Percentiles rank a stretch among this genome's conserved stretches.
phyloP scores from a whole-genome alignment of 2,888 invertebrate genomes.

The Caenorhabditis doughertyi region DNA sequence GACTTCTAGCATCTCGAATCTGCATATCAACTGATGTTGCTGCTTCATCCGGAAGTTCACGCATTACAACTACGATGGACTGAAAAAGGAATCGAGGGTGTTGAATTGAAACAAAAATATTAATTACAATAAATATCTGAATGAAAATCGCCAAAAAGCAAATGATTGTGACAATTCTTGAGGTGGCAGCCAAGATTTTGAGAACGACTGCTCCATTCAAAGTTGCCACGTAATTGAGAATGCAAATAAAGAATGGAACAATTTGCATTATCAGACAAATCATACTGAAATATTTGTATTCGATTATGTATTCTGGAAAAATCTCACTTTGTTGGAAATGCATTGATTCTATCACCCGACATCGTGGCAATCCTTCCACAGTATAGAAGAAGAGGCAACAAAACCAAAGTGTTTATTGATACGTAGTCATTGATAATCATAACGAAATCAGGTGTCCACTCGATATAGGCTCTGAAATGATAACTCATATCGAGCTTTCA shows the following conservation, averaged over 20 bases:
- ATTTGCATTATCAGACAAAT: slow-evolving; percentile 71
- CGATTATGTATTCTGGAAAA: background rate
- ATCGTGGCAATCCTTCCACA: slow-evolving; percentile 66
- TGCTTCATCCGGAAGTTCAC: slow-evolving; percentile 67
- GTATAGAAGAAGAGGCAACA: slow-evolving; percentile 65
- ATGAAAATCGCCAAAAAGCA: slow-evolving; percentile 58
- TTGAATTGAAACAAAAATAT: background rate
- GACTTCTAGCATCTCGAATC: slow-evolving; percentile 70
- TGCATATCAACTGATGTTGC: slow-evolving; percentile 70
- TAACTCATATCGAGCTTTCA: too few relatives aligned
- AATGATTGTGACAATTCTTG: slow-evolving; percentile 63
- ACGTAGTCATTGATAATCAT: slow-evolving; percentile 63
- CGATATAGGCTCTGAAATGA: slow-evolving; percentile 62
- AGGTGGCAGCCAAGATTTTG: slow-evolving; percentile 58
- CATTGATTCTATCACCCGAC: slow-evolving; percentile 67
- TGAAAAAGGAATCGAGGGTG: slow-evolving; percentile 30
- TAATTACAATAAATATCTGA: slow-evolving; percentile 63
- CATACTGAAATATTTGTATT: slow-evolving; percentile 54
- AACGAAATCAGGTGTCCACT: slow-evolving; percentile 62
- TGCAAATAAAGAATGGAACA: slow-evolving; percentile 68
- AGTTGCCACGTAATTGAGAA: slow-evolving; percentile 59
- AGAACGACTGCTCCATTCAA: slow-evolving; percentile 52
- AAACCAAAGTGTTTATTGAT: slow-evolving; percentile 61
- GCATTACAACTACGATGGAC: slow-evolving; percentile 57
- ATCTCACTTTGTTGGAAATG: slow-evolving; percentile 69